Evolutionary conservation across 1,140 invertebrate genomes (phyloP), one percentile per base, ranked within the genome.

Genomic region (Brachionus manjavacas): DNA sequence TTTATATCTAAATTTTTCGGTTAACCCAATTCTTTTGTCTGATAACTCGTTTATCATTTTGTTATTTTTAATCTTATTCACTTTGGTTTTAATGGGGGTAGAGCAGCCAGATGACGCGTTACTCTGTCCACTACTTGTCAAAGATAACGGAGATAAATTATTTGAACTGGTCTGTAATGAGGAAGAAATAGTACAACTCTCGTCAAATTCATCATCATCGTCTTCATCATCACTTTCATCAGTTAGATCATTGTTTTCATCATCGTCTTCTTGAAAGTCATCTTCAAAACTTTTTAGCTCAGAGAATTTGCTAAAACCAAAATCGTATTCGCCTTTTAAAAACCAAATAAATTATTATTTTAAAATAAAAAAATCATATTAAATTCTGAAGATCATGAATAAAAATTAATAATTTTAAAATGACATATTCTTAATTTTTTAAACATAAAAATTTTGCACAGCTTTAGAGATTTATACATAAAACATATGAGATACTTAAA

Each of bases 141-240:
- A 35, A 20, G 52, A 81, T 4, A 43, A 39, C 52, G 79, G 79
- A 25, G 79, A 81, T 25, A 46, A 16, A 23, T 52, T 64, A 11
- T 52, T 64, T 1, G 79, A 76, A 14, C 31, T 76, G 8, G 8
- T 49, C 12, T 20, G 72, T 4, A 76, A 28, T 28, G 41, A 25
- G 25, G 43, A 76, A 35, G 11, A 8, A 49, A 23, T 25, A 23
- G 9, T 46, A 25, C 20, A 20, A 25, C 55, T 81, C n/a, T 81
- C 79, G n/a, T 81, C 78, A 16, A 35, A 35, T 35, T 80, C 79
- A 23, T 81, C 79, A 43, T 81, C 79, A 8, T 81, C 79, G 35
- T 81, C 72, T 41, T 76, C 39, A 76, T 49, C 72, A 3, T 76
- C 72, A 49, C 46, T 35, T 9, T 76, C 72, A 46, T 60, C 52